Conservation (phyloP, 2,797 vertebrate genomes). For the Chaetophractus vellerosus region DNA sequence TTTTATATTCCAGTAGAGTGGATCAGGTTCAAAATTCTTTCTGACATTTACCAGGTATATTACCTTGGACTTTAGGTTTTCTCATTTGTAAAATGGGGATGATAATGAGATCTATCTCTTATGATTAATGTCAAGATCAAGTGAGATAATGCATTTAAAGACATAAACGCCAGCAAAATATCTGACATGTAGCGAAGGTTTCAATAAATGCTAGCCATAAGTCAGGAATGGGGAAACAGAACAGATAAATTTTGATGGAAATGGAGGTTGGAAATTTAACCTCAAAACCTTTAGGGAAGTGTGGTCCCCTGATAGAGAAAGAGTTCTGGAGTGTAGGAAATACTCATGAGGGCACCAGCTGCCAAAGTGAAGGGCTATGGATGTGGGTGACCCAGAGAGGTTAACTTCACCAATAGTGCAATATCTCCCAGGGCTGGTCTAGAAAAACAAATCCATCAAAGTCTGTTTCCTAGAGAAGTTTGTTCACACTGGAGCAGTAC, state of each 20-base stretch:
- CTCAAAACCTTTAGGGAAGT: not conserved
- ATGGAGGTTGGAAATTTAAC: not conserved
- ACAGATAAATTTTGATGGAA: not conserved
- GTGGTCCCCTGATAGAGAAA: too few relatives aligned
- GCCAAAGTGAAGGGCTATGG: not conserved
- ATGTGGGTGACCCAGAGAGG: not conserved
- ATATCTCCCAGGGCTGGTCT: not conserved
- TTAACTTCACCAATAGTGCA: not conserved
- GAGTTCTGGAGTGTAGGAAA: not conserved
- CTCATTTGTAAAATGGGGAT: not conserved
- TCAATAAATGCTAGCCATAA: not conserved
- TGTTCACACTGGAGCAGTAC: not conserved
- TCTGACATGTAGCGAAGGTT: not conserved
- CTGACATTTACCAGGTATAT: not conserved
- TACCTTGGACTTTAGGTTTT: not conserved
- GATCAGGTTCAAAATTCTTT: not conserved
- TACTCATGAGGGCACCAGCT: not conserved
- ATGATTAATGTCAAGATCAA: not conserved
- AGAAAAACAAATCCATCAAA: not conserved
- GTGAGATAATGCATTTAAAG: not conserved
- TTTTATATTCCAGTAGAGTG: not conserved
- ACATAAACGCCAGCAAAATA: not conserved
- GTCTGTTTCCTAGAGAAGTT: not conserved
- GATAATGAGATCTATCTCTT: not conserved
- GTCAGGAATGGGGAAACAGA: not conserved